Base-by-base conservation (phyloP, 2,888 invertebrate genomes). In the Cheilosia scutellata region DNA sequence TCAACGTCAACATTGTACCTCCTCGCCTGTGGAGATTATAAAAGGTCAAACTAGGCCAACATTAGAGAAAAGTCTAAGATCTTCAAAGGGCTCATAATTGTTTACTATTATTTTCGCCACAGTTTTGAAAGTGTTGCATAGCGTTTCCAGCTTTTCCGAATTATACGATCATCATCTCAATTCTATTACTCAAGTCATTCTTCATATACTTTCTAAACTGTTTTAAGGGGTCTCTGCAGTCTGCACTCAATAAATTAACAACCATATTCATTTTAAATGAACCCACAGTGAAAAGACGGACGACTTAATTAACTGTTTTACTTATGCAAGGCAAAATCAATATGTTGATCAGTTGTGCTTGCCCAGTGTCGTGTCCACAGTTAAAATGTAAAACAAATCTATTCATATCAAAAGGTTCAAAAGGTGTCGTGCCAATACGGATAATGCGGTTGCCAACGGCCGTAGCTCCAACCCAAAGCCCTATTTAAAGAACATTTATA, bases 391-490 rank as follows among this genome's bases (percentile, higher is more conserved):
- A 77, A 74, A 65, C 72, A 77, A 82, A 70, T 82, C 77, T 77
- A 87, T 83, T 83, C 82, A 75, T 83, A 87, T 83, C 82, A 83
- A 82, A 78, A 82, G 78, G 87, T 87, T 78, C 74, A 87, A 78
- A 51, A 51, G 51, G 82, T 77, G 71, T 72, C 71, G 71, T 58
- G 37, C 57, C 16, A 70, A 55, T 65, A 75, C 80, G 79, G 79
- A 74, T 75, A 79, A 79, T 78, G 51, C 49, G 25, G 68, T 57
- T 63, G 60, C 20, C 33, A 66, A 60, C 71, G 44, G 62, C 11
- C 11, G 37, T 37, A 37, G 37, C 65, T n/a, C 42, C n/a, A 9
- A 42, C 11, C 42, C n/a, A 9, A 42, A 68, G 66, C 53, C 65
- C 71, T 77, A 77, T 53, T 80, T 75, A 82, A 82, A 77, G 51